A percentile compares a stretch with the other conserved stretches of the same genome.
Conservation (phyloP, 2,113 vertebrate genomes). For the Cavia aperea region DNA sequence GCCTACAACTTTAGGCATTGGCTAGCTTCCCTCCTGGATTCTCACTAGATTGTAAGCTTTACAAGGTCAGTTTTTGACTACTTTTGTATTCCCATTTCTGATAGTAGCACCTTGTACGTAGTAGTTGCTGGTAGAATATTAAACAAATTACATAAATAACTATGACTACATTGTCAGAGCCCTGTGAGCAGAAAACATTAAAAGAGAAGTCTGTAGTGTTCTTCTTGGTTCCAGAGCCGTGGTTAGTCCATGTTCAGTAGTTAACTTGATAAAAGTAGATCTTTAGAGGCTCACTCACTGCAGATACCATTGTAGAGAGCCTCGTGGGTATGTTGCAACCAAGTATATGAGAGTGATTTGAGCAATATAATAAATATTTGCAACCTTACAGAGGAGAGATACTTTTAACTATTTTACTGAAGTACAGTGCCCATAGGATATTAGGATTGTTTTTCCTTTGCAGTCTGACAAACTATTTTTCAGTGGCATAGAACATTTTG, state of each 20-base stretch:
- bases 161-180: background rate
- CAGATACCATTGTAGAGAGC: background rate
- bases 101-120: background rate
- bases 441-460: background rate
- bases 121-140: background rate
- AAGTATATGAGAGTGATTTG: background rate
- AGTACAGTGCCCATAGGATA: background rate
- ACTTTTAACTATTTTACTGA: constrained; percentile 25
- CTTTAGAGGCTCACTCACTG: background rate
- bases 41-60: background rate
- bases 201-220: background rate
- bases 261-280: background rate
- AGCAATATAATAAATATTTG: constrained; percentile 14
- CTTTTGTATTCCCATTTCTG: background rate
- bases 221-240: background rate
- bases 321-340: background rate
- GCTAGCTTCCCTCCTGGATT: background rate
- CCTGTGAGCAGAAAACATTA: background rate
- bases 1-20: background rate
- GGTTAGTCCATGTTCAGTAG: background rate
- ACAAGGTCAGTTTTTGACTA: background rate
- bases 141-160: background rate
- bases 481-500: constrained; percentile 17
- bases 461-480: constrained; percentile 9
- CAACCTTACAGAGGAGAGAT: background rate